Percentiles rank a stretch among this genome's conserved stretches.
These are phyloP conservation scores for Cuniculus paca DNA, from an alignment of 2,797 vertebrate genomes.

Conservation along the genomic window DNA sequence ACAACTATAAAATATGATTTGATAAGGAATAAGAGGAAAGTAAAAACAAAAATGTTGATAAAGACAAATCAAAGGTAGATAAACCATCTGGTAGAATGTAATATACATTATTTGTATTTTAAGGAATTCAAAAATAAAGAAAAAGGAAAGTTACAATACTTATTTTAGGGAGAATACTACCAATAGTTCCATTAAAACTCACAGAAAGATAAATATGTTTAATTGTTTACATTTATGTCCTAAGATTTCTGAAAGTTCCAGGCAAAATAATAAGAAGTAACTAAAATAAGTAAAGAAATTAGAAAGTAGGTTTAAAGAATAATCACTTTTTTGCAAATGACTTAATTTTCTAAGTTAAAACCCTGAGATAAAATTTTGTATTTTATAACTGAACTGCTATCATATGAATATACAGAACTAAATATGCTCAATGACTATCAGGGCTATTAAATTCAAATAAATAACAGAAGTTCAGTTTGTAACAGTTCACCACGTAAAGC, in stretches of 20 bases:
- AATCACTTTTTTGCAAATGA: neutral
- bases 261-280: neutral
- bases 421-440: neutral
- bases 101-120: neutral
- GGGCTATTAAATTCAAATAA: neutral
- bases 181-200: constrained; percentile 26
- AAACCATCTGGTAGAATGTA: neutral
- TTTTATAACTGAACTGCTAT: neutral
- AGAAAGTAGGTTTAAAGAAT: neutral
- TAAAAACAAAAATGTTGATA: neutral
- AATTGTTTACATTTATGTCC: constrained; percentile 37
- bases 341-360: constrained; percentile 20
- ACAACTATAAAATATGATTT: neutral
- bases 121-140: constrained; percentile 6
- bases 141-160: neutral
- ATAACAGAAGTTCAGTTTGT: neutral
- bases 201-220: neutral
- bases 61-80: constrained; percentile 28
- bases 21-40: neutral
- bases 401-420: neutral
- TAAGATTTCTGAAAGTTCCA: constrained; percentile 13
- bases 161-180: neutral
- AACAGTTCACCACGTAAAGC: constrained; percentile 30
- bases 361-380: neutral
- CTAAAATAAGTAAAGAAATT: neutral